Evolutionary conservation across 2,888 invertebrate genomes (phyloP).

Genomic region (Buathra laborator): DNA sequence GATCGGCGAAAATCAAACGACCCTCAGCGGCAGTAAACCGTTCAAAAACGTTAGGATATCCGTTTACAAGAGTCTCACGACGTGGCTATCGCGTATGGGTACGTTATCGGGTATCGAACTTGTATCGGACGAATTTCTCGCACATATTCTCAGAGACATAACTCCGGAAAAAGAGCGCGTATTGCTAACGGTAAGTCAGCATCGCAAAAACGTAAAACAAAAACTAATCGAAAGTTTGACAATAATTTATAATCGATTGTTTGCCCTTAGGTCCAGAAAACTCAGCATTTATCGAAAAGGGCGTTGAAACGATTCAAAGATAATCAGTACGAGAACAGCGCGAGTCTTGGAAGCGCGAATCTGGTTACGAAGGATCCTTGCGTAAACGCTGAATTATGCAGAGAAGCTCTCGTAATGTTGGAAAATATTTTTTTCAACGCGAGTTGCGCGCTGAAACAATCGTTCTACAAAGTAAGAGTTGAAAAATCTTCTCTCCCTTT

Average conservation of each 20-base stretch:
- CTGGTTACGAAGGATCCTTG: constrained; percentile 60
- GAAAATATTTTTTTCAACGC: constrained; percentile 78
- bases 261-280: constrained; percentile 76
- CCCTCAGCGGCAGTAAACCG: constrained; percentile 75
- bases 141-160: constrained; percentile 78
- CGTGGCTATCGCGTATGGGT: constrained; percentile 77
- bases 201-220: constrained; percentile 9
- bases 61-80: constrained; percentile 78
- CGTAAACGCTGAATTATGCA: constrained; percentile 75
- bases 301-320: constrained; percentile 77
- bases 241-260: constrained; percentile 14
- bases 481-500: neutral
- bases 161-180: constrained; percentile 77
- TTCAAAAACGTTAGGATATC: constrained; percentile 75
- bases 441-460: constrained; percentile 73
- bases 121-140: constrained; percentile 77
- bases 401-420: constrained; percentile 74
- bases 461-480: constrained; percentile 77
- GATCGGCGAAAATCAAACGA: constrained; percentile 68
- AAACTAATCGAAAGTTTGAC: neutral
- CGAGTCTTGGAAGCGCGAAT: constrained; percentile 68
- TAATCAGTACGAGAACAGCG: constrained; percentile 75
- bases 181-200: constrained; percentile 75
- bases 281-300: constrained; percentile 76
- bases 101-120: constrained; percentile 79